phyloP scores from a whole-genome alignment of 2,888 invertebrate species.

The Melanostoma scalare region DNA sequence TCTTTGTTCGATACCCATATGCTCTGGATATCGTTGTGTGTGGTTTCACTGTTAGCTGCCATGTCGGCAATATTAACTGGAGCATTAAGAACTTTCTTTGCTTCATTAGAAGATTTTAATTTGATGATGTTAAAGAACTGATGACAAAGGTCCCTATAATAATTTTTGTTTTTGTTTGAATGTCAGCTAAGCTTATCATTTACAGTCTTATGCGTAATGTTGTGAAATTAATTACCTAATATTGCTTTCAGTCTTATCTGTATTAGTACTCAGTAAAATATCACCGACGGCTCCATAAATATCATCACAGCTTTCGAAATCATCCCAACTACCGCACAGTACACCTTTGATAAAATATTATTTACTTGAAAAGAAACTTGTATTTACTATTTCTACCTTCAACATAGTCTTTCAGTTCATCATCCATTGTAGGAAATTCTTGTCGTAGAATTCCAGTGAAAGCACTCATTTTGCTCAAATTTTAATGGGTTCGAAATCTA shows the following conservation, averaged over 20 bases:
- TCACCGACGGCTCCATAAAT: slow-evolving; percentile 96
- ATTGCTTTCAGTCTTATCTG: slow-evolving; percentile 91
- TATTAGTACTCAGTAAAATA: slow-evolving; percentile 92
- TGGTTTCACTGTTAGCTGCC: slow-evolving; percentile 87
- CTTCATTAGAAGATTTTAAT: slow-evolving; percentile 82
- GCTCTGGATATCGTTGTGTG: slow-evolving; percentile 91
- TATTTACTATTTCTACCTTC: slow-evolving; percentile 86
- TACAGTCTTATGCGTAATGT: too few species aligned
- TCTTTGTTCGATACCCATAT: slow-evolving; percentile 96
- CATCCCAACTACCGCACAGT: slow-evolving; percentile 91
- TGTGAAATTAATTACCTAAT: slow-evolving; percentile 85
- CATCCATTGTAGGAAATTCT: slow-evolving; percentile 94
- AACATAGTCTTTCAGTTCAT: slow-evolving; percentile 94
- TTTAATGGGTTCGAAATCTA: background rate
- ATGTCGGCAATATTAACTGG: slow-evolving; percentile 94
- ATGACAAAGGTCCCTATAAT: slow-evolving; percentile 89
- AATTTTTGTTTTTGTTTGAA: background rate
- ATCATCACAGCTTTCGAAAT: slow-evolving; percentile 95
- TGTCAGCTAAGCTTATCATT: too few species aligned
- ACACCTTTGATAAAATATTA: slow-evolving; percentile 84
- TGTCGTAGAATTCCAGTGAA: slow-evolving; percentile 84
- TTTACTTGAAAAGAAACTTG: slow-evolving; percentile 2
- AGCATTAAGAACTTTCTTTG: slow-evolving; percentile 90
- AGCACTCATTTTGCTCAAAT: slow-evolving; percentile 76
- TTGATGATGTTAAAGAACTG: slow-evolving; percentile 90